Evolutionary conservation across 2,797 vertebrate genomes (phyloP).

Genomic region (Catamblyrhynchus diadema): DNA sequence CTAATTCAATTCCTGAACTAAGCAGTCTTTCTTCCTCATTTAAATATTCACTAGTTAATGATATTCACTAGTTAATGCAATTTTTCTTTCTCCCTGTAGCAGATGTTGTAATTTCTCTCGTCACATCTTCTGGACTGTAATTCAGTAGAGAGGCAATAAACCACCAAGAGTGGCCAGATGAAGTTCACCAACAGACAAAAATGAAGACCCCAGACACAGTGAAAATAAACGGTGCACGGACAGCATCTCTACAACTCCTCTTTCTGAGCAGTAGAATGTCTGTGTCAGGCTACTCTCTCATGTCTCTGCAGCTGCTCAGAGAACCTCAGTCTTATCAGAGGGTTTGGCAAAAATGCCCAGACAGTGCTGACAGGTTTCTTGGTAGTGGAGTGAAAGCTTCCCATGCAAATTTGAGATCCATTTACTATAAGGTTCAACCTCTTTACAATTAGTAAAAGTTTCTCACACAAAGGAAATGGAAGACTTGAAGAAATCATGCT

Average conservation of each 20-base stretch:
- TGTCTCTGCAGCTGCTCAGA: not conserved
- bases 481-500: not conserved
- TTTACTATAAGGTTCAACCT: not conserved
- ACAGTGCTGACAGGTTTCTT: not conserved
- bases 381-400: not conserved
- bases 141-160: not conserved
- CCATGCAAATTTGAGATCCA: not conserved
- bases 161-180: not conserved
- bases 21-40: not conserved
- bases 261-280: not conserved
- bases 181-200: not conserved
- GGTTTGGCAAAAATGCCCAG: not conserved
- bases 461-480: constrained; percentile 14
- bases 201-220: not conserved
- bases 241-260: not conserved
- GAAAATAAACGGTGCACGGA: not conserved
- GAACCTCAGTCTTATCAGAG: not conserved
- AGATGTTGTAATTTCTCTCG: not conserved
- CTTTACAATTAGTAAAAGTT: not conserved
- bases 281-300: not conserved
- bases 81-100: not conserved
- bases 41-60: not conserved
- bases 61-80: not conserved
- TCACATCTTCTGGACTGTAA: not conserved
- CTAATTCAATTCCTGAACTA: not conserved